These are phyloP conservation scores for Aphidius gifuensis DNA, from an alignment of 1,140 invertebrate genomes.

Conservation along the genomic window DNA sequence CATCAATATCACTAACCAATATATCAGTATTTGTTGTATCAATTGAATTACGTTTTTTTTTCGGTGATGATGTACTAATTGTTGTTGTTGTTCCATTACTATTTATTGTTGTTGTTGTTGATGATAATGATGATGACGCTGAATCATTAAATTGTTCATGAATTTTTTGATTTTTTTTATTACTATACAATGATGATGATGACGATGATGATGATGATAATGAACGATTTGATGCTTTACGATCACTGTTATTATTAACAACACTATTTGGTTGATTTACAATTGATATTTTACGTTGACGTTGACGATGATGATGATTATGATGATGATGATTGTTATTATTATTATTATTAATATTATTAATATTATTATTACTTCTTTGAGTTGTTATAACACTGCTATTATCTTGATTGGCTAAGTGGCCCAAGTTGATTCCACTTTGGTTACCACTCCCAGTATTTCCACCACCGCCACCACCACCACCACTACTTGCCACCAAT, in stretches of 20 bases:
- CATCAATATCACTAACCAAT: slow-evolving; percentile 50
- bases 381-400: slow-evolving; percentile 42
- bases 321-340: too few species aligned
- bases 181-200: too few species aligned
- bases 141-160: slow-evolving; percentile 36
- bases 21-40: slow-evolving; percentile 26
- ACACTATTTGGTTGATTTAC: slow-evolving; percentile 41
- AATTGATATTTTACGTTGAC: slow-evolving; percentile 48
- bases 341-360: too few species aligned
- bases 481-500: slow-evolving; percentile 46
- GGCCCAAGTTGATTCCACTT: slow-evolving; percentile 46
- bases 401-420: slow-evolving; percentile 50
- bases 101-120: slow-evolving; percentile 28
- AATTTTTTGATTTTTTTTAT: slow-evolving; percentile 35
- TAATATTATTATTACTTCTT: slow-evolving; percentile 21
- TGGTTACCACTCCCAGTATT: slow-evolving; percentile 24
- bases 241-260: slow-evolving; percentile 16
- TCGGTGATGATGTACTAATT: slow-evolving; percentile 39
- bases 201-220: too few species aligned
- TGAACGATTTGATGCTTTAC: slow-evolving; percentile 32
- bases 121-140: slow-evolving; percentile 34
- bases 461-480: slow-evolving; percentile 19
- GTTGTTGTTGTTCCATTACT: slow-evolving; percentile 43
- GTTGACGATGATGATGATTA: slow-evolving; percentile 31
- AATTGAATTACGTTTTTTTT: slow-evolving; percentile 33